These are phyloP conservation scores for Diorhabda elongata DNA, from an alignment of 1,140 invertebrate species.

Conservation along the genomic window DNA sequence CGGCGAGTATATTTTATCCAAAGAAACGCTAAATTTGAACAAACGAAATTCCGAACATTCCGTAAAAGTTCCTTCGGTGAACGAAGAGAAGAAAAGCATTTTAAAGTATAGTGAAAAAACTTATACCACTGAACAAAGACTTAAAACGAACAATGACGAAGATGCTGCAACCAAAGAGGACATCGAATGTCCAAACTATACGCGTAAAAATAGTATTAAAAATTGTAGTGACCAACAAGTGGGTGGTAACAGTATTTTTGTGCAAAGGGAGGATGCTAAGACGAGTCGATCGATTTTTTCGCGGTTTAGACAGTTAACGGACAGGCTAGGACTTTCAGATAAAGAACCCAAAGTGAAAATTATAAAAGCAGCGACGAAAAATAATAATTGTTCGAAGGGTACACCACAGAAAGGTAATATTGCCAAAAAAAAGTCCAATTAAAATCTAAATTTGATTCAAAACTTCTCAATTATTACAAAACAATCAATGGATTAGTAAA, in stretches of 20 bases:
- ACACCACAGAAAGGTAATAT: constrained; percentile 26
- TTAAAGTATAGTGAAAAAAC: constrained; percentile 37
- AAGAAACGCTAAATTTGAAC: constrained; percentile 45
- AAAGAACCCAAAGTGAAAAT: constrained; percentile 35
- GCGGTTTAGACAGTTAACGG: constrained; percentile 43
- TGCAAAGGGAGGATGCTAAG: constrained; percentile 33
- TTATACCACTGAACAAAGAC: constrained; percentile 28
- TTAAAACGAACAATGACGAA: constrained; percentile 28
- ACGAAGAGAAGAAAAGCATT: constrained; percentile 43
- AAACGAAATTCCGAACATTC: constrained; percentile 44
- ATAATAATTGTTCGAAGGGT: constrained; percentile 31
- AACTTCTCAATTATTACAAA: too few relatives aligned
- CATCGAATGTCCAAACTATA: constrained; percentile 19
- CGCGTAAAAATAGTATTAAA: constrained; percentile 24
- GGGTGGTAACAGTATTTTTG: constrained; percentile 33
- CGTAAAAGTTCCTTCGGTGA: constrained; percentile 30
- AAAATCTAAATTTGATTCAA: too few relatives aligned
- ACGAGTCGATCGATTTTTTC: constrained; percentile 37
- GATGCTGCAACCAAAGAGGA: constrained; percentile 11
- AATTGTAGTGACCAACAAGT: constrained; percentile 17
- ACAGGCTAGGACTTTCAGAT: constrained; percentile 40
- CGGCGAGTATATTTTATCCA: constrained; percentile 39
- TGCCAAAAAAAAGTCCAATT: constrained; percentile 10
- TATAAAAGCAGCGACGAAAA: constrained; percentile 29
- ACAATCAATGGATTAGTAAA: too few relatives aligned